Evolutionary conservation across 2,113 vertebrate genomes (phyloP).

Genomic region (Sander vitreus): DNA sequence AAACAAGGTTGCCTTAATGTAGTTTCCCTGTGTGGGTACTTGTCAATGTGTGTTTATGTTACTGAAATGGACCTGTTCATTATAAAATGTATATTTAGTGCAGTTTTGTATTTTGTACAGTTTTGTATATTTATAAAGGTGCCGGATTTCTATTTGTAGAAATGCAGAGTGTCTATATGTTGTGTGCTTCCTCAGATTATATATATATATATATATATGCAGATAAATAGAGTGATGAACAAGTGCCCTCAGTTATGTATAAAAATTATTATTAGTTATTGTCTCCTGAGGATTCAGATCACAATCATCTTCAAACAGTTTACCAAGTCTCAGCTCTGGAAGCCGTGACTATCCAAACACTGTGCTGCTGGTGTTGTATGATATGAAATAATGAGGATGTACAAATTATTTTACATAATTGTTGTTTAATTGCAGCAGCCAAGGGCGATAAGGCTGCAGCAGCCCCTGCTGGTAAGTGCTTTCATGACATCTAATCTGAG

Average conservation of each 20-base stretch:
- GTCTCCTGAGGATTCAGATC: slow-evolving; percentile 58
- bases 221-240: slow-evolving; percentile 9
- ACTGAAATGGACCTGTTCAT: slow-evolving; percentile 40
- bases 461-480: slow-evolving; percentile 83
- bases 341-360: slow-evolving; percentile 35
- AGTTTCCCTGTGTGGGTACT: slow-evolving; percentile 15
- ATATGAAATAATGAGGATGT: slow-evolving; percentile 62
- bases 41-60: slow-evolving; percentile 48
- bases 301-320: slow-evolving; percentile 61
- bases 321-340: slow-evolving; percentile 25
- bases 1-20: slow-evolving; percentile 27
- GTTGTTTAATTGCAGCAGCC: slow-evolving; percentile 76
- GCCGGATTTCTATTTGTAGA: slow-evolving; percentile 9
- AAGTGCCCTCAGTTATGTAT: slow-evolving; percentile 25
- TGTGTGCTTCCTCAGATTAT: background rate
- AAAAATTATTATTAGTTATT: slow-evolving; percentile 32
- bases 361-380: slow-evolving; percentile 37
- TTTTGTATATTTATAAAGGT: slow-evolving; percentile 6
- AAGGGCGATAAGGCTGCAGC: slow-evolving; percentile 73
- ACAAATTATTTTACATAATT: slow-evolving; percentile 70
- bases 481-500: slow-evolving; percentile 44
- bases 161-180: background rate
- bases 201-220: background rate
- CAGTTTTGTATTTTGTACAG: slow-evolving; percentile 8
- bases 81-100: slow-evolving; percentile 40